phyloP scores from a whole-genome alignment of 2,888 invertebrate species.

The Parnassius mnemosyne region DNA sequence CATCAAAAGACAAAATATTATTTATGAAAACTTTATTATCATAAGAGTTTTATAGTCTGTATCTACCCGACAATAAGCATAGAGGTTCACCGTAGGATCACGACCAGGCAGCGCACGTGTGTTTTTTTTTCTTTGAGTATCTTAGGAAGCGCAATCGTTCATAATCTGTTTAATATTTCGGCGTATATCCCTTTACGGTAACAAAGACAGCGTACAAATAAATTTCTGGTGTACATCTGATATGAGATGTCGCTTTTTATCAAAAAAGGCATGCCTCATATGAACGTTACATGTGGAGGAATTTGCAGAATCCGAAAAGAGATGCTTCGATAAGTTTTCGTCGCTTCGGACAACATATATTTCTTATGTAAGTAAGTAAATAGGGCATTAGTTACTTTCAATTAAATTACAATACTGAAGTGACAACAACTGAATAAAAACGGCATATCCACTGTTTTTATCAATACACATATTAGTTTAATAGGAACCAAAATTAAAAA shows the following conservation, averaged over 20 bases:
- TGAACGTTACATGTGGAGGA: slow-evolving; percentile 29
- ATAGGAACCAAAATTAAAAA: too few species aligned
- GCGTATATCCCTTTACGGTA: slow-evolving; percentile 38
- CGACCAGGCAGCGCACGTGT: slow-evolving; percentile 10
- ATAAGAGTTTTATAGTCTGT: slow-evolving; percentile 31
- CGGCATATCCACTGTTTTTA: too few species aligned
- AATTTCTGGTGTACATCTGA: slow-evolving; percentile 39
- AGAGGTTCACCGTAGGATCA: slow-evolving; percentile 9
- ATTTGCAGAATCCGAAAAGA: slow-evolving; percentile 20
- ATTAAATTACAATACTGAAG: too few species aligned
- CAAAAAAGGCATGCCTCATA: slow-evolving; percentile 38
- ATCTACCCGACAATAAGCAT: slow-evolving; percentile 24
- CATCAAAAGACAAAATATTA: too few species aligned
- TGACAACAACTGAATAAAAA: too few species aligned
- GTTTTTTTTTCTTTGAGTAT: slow-evolving; percentile 6
- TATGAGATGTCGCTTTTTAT: slow-evolving; percentile 36
- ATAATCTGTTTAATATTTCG: slow-evolving; percentile 35
- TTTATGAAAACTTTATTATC: too few species aligned
- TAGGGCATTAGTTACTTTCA: too few species aligned
- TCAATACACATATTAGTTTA: too few species aligned
- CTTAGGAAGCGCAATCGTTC: slow-evolving; percentile 25
- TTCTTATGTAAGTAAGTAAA: not conserved
- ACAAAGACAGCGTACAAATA: slow-evolving; percentile 37
- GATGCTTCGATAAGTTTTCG: slow-evolving; percentile 6
- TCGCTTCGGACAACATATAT: not conserved